Percentiles rank a stretch among this genome's conserved stretches.
These are phyloP conservation scores for Saccostrea glomerata DNA, from an alignment of 1,140 invertebrate genomes.

Conservation along the genomic window DNA sequence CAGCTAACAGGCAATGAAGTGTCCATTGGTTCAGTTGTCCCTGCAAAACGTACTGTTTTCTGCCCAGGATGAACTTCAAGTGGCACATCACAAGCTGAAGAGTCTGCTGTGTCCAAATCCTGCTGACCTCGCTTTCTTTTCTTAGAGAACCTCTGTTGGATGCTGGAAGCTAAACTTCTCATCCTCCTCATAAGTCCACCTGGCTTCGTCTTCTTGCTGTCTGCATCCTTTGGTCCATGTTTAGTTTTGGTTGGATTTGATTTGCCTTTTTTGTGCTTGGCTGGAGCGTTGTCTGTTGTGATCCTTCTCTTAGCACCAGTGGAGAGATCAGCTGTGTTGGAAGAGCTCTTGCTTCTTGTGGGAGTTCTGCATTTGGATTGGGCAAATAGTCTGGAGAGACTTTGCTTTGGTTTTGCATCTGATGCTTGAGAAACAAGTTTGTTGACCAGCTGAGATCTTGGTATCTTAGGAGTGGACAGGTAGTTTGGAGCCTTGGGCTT, in stretches of 20 bases:
- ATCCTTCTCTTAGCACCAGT: background rate
- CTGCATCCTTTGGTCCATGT: background rate
- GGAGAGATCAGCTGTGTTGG: background rate
- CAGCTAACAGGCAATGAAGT: background rate
- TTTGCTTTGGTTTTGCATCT: background rate
- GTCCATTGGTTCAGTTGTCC: background rate
- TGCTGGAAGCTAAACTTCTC: background rate
- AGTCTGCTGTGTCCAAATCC: background rate
- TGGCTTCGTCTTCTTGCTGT: background rate
- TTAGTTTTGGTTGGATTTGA: background rate
- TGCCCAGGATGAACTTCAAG: background rate
- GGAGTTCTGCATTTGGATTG: slow-evolving; percentile 18
- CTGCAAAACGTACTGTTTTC: background rate
- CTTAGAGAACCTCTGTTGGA: slow-evolving; percentile 11
- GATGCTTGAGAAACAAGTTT: background rate
- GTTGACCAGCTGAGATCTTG: background rate
- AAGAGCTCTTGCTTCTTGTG: background rate
- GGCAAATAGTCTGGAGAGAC: background rate
- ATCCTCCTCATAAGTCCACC: background rate
- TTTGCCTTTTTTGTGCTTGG: background rate
- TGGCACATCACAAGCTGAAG: background rate
- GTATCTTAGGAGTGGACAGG: slow-evolving; percentile 13
- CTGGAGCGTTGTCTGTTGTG: background rate
- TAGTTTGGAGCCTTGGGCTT: background rate
- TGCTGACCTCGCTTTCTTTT: background rate